Evolutionary conservation across 2,797 vertebrate genomes (phyloP), one percentile per base, ranked within the genome.

Genomic region (Myotis findleyi): DNA sequence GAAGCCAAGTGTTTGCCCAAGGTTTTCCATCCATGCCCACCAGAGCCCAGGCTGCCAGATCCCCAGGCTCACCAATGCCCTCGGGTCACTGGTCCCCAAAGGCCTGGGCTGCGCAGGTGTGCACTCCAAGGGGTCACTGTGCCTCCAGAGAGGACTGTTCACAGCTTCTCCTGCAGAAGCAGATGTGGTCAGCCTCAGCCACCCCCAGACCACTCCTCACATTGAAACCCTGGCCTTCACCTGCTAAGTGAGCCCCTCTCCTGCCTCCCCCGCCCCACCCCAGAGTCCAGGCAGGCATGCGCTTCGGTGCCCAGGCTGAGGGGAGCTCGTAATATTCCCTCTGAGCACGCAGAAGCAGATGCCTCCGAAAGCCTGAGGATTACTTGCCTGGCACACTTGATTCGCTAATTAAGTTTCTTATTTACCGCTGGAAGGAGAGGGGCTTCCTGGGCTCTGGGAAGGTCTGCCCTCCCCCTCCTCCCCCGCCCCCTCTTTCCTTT

Each of bases 381-480:
- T 95, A 95, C 55, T 94, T 16, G 2, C 71, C 95, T 96, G 72
- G 94, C 77, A n/a, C 2, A 14, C 14, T 9, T 4, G 20, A 88
- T 93, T 86, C 88, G 79, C 96, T 98, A 97, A 98, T 98, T 98
- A 98, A 98, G 94, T 98, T 95, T 96, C 57, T 79, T 97, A 38
- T 98, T 98, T 98, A 97, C 96, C 91, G 96, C 91, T 94, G 96
- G 96, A 96, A 95, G 94, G 75, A 90, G 85, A 62, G 9, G 27
- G 21, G 51, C 93, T 97, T 96, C 59, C 81, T 66, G 62, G 89
- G 12, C 80, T n/a, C 57, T 36, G 8, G 69, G 80, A 89, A 76
- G 25, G 41, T 27, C n/a, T 17, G 36, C 30, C n/a, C 64, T 72
- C 86, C n/a, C 64, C 75, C 86, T 41, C 2, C 33, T 41, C 41